Conservation (phyloP, 2,797 vertebrate species). For the Notoglanidium macrostoma region DNA sequence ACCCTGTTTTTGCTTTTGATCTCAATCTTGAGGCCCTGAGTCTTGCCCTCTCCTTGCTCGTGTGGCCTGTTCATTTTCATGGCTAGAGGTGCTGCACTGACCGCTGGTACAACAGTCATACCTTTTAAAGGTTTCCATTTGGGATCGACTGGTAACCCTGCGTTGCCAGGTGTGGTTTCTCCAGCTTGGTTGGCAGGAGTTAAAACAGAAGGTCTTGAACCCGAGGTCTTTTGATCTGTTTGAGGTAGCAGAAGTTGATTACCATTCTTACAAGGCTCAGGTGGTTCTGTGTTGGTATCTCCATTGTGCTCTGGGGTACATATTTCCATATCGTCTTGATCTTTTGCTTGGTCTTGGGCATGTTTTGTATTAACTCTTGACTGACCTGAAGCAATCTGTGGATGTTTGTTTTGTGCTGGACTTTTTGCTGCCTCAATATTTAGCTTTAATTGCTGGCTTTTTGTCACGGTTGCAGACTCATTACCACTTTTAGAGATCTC, state of each 20-base stretch:
- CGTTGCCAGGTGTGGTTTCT: constrained; percentile 59
- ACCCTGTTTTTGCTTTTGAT: constrained; percentile 94
- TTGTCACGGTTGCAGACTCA: constrained; percentile 47
- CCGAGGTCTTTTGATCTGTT: constrained; percentile 52
- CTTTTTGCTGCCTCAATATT: constrained; percentile 51
- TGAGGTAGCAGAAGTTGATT: constrained; percentile 48
- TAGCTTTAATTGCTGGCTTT: constrained; percentile 56
- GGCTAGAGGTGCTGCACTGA: constrained; percentile 41
- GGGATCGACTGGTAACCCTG: constrained; percentile 67
- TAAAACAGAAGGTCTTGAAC: constrained; percentile 27
- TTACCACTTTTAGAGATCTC: constrained; percentile 49
- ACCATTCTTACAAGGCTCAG: constrained; percentile 40
- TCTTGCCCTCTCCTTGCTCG: constrained; percentile 68
- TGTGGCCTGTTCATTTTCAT: constrained; percentile 62
- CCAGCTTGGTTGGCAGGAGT: constrained; percentile 57
- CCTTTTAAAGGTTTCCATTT: constrained; percentile 95
- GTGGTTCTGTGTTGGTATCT: constrained; percentile 66
- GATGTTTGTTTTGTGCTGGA: constrained; percentile 58
- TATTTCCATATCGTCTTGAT: constrained; percentile 87
- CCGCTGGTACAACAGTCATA: constrained; percentile 67
- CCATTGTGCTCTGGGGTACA: constrained; percentile 82
- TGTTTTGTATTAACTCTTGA: constrained; percentile 48
- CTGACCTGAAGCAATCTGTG: constrained; percentile 58
- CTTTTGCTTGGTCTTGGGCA: constrained; percentile 62
- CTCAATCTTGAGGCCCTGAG: constrained; percentile 89